These are phyloP conservation scores for Thera obeliscata DNA, from an alignment of 2,888 invertebrate species.

Conservation along the genomic window DNA sequence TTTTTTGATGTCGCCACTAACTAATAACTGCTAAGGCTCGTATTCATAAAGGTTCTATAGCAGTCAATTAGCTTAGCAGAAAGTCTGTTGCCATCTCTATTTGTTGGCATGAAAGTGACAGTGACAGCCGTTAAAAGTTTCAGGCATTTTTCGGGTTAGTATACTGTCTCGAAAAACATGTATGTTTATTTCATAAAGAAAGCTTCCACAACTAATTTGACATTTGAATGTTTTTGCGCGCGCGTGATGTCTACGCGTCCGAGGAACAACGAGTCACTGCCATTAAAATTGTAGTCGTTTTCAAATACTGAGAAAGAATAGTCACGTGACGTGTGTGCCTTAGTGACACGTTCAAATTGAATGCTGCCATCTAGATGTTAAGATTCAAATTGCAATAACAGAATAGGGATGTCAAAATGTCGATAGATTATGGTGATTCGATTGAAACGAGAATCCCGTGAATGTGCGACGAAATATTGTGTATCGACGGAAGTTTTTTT, in stretches of 20 bases:
- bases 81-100: too few relatives aligned
- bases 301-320: slow-evolving; percentile 32
- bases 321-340: slow-evolving; percentile 37
- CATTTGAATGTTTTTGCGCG: slow-evolving; percentile 16
- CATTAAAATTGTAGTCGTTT: slow-evolving; percentile 39
- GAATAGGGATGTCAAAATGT: slow-evolving; percentile 38
- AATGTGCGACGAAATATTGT: slow-evolving; percentile 49
- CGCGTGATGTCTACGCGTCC: neutral
- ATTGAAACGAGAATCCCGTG: slow-evolving; percentile 48
- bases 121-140: too few relatives aligned
- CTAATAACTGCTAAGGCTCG: neutral
- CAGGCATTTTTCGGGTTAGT: too few relatives aligned
- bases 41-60: too few relatives aligned
- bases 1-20: too few relatives aligned
- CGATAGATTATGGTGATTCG: slow-evolving; percentile 42
- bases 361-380: slow-evolving; percentile 28
- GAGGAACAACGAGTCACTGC: slow-evolving; percentile 45
- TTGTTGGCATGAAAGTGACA: too few relatives aligned
- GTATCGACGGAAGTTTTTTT: slow-evolving; percentile 44
- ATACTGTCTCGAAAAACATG: neutral
- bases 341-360: slow-evolving; percentile 32
- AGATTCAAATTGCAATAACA: slow-evolving; percentile 35
- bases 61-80: too few relatives aligned
- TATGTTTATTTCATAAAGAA: slow-evolving; percentile 11
- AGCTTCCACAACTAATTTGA: slow-evolving; percentile 31